A percentile compares a stretch with the other conserved stretches of the same genome.
Evolutionary conservation across 2,113 vertebrate species (phyloP).

Genomic region (Meriones unguiculatus): DNA sequence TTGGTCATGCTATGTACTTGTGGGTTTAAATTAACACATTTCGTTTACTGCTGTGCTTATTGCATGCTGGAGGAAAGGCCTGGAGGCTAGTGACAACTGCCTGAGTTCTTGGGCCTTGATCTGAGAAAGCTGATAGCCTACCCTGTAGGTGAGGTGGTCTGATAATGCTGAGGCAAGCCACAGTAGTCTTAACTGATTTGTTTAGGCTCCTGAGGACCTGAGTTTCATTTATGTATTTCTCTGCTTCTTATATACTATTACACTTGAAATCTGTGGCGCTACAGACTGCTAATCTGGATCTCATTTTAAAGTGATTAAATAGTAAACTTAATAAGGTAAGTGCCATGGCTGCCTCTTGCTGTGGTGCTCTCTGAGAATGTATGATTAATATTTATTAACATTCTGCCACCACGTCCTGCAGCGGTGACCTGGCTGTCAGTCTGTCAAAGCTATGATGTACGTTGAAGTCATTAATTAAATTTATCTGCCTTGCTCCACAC

Average conservation of each 20-base stretch:
- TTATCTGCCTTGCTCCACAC: background rate
- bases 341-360: background rate
- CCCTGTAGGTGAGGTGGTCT: background rate
- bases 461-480: conserved; percentile 17
- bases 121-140: background rate
- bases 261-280: background rate
- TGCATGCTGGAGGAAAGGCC: background rate
- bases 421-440: conserved; percentile 10
- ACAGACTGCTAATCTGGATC: conserved; percentile 2
- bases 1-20: conserved; percentile 79
- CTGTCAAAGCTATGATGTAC: background rate
- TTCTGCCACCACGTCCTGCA: conserved; percentile 23
- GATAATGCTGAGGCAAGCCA: background rate
- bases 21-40: conserved; percentile 82
- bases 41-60: conserved; percentile 78
- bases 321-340: conserved; percentile 47
- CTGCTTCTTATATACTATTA: background rate
- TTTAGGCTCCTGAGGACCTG: background rate
- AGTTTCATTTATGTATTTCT: background rate
- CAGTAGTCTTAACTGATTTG: background rate
- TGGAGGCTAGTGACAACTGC: background rate
- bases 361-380: background rate
- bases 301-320: conserved; percentile 43
- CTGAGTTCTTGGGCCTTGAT: background rate
- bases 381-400: conserved; percentile 59